A percentile compares a stretch with the other conserved stretches of the same genome.
Evolutionary conservation across 1,140 invertebrate genomes (phyloP).

Genomic region (Tribolium castaneum): DNA sequence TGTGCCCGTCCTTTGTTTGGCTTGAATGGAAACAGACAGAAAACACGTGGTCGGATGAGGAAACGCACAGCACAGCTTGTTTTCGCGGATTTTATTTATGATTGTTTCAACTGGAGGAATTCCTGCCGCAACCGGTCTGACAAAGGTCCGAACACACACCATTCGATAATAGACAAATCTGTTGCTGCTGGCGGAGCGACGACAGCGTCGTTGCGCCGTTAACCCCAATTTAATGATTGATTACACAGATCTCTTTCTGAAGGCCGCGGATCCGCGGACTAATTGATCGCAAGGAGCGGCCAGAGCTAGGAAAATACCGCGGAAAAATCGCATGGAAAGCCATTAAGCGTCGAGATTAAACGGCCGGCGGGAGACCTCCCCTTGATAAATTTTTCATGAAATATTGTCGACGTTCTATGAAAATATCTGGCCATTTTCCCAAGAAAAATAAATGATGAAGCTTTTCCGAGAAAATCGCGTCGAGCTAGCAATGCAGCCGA

Average conservation of each 20-base stretch:
- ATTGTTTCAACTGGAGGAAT: neutral
- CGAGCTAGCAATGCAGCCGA: constrained; percentile 32
- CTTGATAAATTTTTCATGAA: constrained; percentile 44
- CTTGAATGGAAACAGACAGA: constrained; percentile 61
- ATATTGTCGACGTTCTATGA: constrained; percentile 45
- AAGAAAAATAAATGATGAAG: constrained; percentile 37
- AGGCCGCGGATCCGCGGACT: neutral
- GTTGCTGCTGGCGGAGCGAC: constrained; percentile 36
- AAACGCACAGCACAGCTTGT: constrained; percentile 3
- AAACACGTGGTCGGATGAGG: constrained; percentile 55
- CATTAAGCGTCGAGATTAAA: neutral
- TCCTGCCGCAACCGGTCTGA: neutral
- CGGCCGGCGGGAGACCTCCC: neutral
- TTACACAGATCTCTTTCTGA: constrained; percentile 31
- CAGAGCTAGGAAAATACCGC: neutral
- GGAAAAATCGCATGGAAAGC: neutral
- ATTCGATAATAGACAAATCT: constrained; percentile 39
- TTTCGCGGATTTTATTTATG: neutral
- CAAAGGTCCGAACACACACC: constrained; percentile 5
- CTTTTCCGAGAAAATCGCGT: constrained; percentile 41
- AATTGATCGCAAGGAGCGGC: neutral
- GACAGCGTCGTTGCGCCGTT: constrained; percentile 39
- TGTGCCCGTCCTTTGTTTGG: constrained; percentile 63
- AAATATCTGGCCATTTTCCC: constrained; percentile 26
- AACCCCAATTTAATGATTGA: constrained; percentile 41